Conservation (phyloP, 2,797 vertebrate species). For the Myotis findleyi region DNA sequence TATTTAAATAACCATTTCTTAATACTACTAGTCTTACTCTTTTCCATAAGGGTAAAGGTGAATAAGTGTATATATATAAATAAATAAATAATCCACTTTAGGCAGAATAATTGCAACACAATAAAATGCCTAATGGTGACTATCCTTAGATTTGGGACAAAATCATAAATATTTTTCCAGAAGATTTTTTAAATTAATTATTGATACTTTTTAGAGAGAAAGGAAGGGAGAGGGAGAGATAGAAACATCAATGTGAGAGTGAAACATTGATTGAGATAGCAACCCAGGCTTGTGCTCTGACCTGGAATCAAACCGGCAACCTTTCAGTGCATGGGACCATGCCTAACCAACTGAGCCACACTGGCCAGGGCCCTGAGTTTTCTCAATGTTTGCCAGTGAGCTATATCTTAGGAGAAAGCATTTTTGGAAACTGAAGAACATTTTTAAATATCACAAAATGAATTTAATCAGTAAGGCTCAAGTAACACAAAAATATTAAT, state of each 20-base stretch:
- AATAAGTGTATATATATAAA: neutral
- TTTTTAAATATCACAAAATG: neutral
- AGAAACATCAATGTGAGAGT: no score
- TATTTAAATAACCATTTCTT: neutral
- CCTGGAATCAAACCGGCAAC: neutral
- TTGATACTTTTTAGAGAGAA: no score
- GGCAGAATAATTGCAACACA: neutral
- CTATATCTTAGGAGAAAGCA: neutral
- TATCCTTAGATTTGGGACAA: neutral
- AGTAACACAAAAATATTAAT: neutral
- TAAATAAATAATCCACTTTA: neutral
- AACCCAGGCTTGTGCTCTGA: neutral
- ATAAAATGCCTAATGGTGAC: neutral
- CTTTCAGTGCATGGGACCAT: neutral
- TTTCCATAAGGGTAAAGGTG: neutral
- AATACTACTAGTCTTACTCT: neutral
- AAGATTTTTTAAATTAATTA: no score
- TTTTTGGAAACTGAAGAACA: neutral
- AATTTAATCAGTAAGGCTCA: neutral
- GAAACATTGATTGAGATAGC: neutral
- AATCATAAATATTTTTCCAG: neutral
- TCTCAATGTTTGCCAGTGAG: neutral
- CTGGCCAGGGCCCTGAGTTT: neutral
- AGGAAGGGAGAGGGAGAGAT: no score
- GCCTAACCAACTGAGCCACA: neutral